Percentiles rank a stretch among this genome's conserved stretches.
Conservation (phyloP, 2,797 vertebrate species). For the Pangasius sanitwongsei region DNA sequence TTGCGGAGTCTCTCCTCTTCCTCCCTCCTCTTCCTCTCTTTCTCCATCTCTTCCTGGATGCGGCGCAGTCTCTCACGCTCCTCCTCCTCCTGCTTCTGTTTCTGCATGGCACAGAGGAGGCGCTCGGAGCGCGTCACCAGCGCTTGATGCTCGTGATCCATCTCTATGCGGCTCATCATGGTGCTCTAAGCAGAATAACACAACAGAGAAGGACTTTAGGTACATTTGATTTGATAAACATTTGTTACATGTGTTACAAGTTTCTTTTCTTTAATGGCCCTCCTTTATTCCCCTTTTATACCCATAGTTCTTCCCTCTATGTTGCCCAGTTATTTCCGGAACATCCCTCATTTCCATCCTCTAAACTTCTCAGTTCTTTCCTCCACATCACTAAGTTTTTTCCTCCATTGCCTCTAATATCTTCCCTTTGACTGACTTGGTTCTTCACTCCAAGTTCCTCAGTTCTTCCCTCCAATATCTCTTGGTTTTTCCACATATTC, state of each 20-base stretch:
- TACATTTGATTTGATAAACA: neutral
- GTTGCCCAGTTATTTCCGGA: neutral
- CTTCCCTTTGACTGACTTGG: neutral
- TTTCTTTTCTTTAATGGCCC: neutral
- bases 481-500: neutral
- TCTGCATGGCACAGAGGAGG: constrained; percentile 87
- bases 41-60: constrained; percentile 96
- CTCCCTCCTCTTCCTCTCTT: constrained; percentile 84
- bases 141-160: constrained; percentile 84
- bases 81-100: constrained; percentile 93
- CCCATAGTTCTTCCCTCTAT: neutral
- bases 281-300: neutral
- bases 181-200: constrained; percentile 70
- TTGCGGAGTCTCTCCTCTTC: constrained; percentile 82
- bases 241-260: neutral
- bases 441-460: neutral
- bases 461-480: neutral
- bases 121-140: constrained; percentile 88
- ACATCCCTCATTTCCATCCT: no score
- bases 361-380: neutral
- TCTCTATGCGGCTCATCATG: constrained; percentile 86
- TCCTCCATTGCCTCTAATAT: neutral
- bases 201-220: neutral
- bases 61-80: constrained; percentile 86
- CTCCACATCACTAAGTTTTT: neutral